A percentile compares a stretch with the other conserved stretches of the same genome.
phyloP scores from a whole-genome alignment of 1,140 invertebrate genomes.

The Atopsyche davidsoni region DNA sequence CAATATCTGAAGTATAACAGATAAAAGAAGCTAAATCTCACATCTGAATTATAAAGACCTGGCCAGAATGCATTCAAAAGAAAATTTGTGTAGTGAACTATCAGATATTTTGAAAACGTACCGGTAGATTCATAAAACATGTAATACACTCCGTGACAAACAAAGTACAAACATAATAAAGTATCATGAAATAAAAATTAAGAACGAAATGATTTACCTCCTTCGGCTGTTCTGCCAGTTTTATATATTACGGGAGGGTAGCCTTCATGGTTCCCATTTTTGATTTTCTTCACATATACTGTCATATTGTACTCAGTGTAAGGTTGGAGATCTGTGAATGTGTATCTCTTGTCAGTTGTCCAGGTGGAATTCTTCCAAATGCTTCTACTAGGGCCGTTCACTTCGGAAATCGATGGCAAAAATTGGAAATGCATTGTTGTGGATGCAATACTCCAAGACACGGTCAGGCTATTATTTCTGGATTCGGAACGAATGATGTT shows the following conservation, averaged over 20 bases:
- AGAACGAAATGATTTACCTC: conserved; percentile 50
- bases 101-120: no score
- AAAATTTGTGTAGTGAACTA: no score
- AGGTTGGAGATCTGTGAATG: conserved; percentile 60
- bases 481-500: conserved; percentile 33
- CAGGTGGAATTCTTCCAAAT: conserved; percentile 55
- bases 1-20: no score
- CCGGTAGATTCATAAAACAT: no score
- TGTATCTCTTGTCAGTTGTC: conserved; percentile 46
- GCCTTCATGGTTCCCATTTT: conserved; percentile 38
- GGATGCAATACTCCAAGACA: conserved; percentile 16
- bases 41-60: no score
- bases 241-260: conserved; percentile 58
- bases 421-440: conserved; percentile 46
- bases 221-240: conserved; percentile 57
- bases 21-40: no score
- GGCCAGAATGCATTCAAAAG: no score
- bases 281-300: conserved; percentile 60
- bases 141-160: no score
- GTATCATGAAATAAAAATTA: no score
- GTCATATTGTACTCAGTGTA: conserved; percentile 72
- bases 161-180: no score
- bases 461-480: no score
- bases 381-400: conserved; percentile 30
- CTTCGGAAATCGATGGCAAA: conserved; percentile 51